phyloP scores from a whole-genome alignment of 2,797 vertebrate genomes.

The Danio jaintianensis region DNA sequence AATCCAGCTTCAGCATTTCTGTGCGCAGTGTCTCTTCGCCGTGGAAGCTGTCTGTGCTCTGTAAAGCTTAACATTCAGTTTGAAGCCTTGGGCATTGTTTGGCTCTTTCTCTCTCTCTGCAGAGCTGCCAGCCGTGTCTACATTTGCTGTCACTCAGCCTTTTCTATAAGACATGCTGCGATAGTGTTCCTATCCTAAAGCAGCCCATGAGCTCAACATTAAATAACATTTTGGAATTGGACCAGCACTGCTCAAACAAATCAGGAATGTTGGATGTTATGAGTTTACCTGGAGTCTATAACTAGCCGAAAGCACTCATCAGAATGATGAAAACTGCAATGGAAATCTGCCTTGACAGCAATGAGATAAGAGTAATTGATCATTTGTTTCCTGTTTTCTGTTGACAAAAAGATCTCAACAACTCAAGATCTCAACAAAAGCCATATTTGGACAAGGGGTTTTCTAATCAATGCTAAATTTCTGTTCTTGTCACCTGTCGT shows the following conservation, averaged over 20 bases:
- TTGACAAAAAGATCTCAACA: neutral
- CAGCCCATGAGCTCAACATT: constrained; percentile 25
- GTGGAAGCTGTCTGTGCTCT: constrained; percentile 39
- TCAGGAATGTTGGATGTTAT: neutral
- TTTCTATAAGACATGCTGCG: constrained; percentile 27
- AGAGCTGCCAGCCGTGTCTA: constrained; percentile 44
- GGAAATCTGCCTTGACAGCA: neutral
- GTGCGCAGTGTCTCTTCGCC: neutral
- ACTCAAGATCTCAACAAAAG: too few relatives aligned
- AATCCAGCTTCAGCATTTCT: constrained; percentile 11
- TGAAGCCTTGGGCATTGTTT: constrained; percentile 55
- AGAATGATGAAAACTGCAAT: neutral
- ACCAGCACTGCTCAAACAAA: neutral
- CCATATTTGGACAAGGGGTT: too few relatives aligned
- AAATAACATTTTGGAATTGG: neutral
- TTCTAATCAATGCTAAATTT: too few relatives aligned
- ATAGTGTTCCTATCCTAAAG: constrained; percentile 25
- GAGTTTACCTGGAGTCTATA: neutral
- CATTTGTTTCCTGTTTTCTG: neutral
- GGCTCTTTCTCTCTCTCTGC: constrained; percentile 45
- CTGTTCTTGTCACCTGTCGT: too few relatives aligned
- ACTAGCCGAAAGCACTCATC: neutral
- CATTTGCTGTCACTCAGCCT: constrained; percentile 46
- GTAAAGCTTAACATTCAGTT: constrained; percentile 49
- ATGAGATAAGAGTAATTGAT: neutral